Evolutionary conservation across 2,888 invertebrate species (phyloP).

Genomic region (Aphodius sticticus): DNA sequence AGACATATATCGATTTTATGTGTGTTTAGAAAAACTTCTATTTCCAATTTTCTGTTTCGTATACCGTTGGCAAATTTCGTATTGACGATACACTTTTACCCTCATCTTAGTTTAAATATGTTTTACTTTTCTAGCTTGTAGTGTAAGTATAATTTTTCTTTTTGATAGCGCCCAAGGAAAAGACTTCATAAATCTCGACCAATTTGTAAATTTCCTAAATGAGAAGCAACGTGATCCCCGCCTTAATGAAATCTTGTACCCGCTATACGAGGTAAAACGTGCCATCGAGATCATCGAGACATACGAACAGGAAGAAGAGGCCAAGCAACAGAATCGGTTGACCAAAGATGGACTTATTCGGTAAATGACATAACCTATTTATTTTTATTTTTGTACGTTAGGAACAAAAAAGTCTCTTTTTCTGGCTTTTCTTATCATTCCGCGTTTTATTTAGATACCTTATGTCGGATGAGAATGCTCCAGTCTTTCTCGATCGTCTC

Average conservation of each 20-base stretch:
- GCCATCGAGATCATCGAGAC: conserved; percentile 92
- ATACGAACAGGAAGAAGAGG: conserved; percentile 87
- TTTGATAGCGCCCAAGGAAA: conserved; percentile 85
- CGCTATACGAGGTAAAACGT: conserved; percentile 93
- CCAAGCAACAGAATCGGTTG: conserved; percentile 75
- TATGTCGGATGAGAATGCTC: conserved; percentile 99
- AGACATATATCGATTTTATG: too few species aligned
- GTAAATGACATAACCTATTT: conserved; percentile 40
- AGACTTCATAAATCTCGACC: conserved; percentile 85
- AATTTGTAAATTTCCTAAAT: conserved; percentile 92
- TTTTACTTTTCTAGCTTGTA: too few species aligned
- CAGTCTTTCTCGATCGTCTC: conserved; percentile 97
- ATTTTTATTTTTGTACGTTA: background rate
- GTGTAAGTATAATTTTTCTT: background rate
- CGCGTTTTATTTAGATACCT: conserved; percentile 69
- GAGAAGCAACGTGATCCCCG: conserved; percentile 98
- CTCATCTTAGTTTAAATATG: too few species aligned
- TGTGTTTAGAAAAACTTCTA: too few species aligned
- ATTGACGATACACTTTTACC: too few species aligned
- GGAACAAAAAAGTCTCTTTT: background rate
- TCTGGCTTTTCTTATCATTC: background rate
- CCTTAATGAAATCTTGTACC: conserved; percentile 98
- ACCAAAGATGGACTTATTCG: conserved; percentile 96
- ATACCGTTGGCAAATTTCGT: too few species aligned
- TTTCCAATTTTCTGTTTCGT: too few species aligned